Conservation (phyloP, 1,140 invertebrate species). For the Coenobita brevimanus region DNA sequence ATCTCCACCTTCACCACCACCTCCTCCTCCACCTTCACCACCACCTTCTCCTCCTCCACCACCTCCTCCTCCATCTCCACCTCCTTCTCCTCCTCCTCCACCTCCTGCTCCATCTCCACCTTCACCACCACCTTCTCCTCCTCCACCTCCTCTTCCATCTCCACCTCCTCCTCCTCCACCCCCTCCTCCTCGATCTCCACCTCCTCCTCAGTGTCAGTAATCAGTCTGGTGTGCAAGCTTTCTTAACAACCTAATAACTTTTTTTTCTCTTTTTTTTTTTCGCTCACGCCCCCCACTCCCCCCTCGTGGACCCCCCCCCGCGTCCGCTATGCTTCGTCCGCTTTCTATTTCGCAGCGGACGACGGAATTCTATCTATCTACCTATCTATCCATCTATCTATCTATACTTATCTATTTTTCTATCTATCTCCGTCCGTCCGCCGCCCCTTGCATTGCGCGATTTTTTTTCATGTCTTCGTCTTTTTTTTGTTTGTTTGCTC, state of each 20-base stretch:
- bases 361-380: too few relatives aligned
- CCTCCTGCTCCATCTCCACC: background rate
- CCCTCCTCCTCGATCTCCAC: background rate
- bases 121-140: background rate
- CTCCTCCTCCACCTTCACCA: background rate
- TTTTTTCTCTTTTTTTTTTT: too few relatives aligned
- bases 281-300: too few relatives aligned
- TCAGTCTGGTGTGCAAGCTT: slow-evolving; percentile 50
- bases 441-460: background rate
- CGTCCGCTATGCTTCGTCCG: slow-evolving; percentile 42
- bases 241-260: slow-evolving; percentile 61
- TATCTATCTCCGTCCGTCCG: background rate
- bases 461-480: background rate
- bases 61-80: background rate
- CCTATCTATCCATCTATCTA: too few relatives aligned
- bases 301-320: background rate
- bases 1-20: too few relatives aligned
- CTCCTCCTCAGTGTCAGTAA: slow-evolving; percentile 37
- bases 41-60: background rate
- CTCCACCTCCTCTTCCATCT: background rate
- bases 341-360: slow-evolving; percentile 19
- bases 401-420: too few relatives aligned
- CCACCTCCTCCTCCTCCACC: background rate
- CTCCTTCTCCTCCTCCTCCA: background rate
- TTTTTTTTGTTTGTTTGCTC: background rate